phyloP scores from a whole-genome alignment of 2,888 invertebrate species.

The Taenaris catops region DNA sequence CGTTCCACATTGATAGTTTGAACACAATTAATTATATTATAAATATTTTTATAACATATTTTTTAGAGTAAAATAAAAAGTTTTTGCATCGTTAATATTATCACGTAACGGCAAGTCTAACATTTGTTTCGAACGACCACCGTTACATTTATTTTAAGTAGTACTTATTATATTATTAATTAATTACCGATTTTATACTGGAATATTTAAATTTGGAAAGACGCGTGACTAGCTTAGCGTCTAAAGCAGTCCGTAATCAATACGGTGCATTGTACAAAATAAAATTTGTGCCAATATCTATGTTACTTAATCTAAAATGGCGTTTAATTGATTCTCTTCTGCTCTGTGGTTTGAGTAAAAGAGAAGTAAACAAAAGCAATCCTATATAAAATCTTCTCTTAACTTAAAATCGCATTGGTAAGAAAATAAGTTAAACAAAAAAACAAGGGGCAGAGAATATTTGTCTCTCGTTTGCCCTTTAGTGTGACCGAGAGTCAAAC shows the following conservation, averaged over 20 bases:
- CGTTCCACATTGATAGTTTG: conserved; percentile 40
- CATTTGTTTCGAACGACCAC: conserved; percentile 57
- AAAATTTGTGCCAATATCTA: no score
- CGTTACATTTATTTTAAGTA: conserved; percentile 25
- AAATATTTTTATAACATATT: conserved; percentile 25
- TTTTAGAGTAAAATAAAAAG: conserved; percentile 11
- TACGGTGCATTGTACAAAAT: no score
- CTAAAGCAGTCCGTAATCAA: conserved; percentile 1
- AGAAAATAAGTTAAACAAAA: no score
- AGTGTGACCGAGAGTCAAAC: no score
- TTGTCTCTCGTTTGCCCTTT: no score
- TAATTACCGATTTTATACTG: background rate
- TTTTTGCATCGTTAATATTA: conserved; percentile 15
- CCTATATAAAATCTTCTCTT: no score
- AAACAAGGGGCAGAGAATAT: no score
- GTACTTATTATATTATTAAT: conserved; percentile 5
- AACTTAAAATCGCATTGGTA: no score
- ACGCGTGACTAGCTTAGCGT: conserved; percentile 2
- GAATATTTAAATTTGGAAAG: background rate
- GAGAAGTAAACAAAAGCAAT: no score
- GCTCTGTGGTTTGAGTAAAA: no score
- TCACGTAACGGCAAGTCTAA: conserved; percentile 36
- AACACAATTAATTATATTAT: conserved; percentile 8
- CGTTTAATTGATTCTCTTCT: no score
- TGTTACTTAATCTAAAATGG: no score